These are phyloP conservation scores for Plodia interpunctella DNA, from an alignment of 1,140 invertebrate genomes.

Conservation along the genomic window DNA sequence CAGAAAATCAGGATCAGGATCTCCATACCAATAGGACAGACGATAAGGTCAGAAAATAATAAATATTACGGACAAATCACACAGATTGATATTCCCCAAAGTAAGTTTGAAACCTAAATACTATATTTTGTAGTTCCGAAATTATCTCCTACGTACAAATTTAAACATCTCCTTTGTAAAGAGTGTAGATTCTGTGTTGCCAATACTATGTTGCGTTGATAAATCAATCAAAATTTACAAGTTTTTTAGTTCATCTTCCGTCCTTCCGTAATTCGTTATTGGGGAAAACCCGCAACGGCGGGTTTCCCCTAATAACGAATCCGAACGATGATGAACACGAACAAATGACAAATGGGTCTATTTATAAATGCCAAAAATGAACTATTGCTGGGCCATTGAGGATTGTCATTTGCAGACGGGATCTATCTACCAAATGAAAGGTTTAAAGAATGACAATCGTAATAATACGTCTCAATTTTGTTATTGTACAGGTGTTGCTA, in stretches of 20 bases:
- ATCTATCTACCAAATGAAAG: neutral
- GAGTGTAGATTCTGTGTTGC: too few relatives aligned
- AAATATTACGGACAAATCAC: neutral
- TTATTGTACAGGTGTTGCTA: neutral
- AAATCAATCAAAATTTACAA: too few relatives aligned
- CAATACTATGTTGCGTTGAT: too few relatives aligned
- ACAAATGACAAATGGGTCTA: conserved; percentile 41
- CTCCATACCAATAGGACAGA: too few relatives aligned
- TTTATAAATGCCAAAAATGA: conserved; percentile 38
- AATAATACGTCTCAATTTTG: conserved; percentile 7
- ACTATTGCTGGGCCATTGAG: conserved; percentile 27
- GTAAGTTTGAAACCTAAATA: neutral
- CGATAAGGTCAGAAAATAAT: neutral
- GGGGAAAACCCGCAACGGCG: conserved; percentile 26
- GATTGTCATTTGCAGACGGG: conserved; percentile 28
- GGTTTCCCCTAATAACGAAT: too few relatives aligned
- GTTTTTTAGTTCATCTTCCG: conserved; percentile 21
- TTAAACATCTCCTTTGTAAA: too few relatives aligned
- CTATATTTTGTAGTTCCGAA: neutral
- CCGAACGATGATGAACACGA: conserved; percentile 17
- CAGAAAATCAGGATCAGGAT: neutral
- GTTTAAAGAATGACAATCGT: neutral
- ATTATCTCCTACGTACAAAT: neutral
- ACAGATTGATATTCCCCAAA: too few relatives aligned
- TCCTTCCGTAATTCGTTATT: conserved; percentile 37